These are phyloP conservation scores for Gobius niger DNA, from an alignment of 2,113 vertebrate species.

Conservation along the genomic window DNA sequence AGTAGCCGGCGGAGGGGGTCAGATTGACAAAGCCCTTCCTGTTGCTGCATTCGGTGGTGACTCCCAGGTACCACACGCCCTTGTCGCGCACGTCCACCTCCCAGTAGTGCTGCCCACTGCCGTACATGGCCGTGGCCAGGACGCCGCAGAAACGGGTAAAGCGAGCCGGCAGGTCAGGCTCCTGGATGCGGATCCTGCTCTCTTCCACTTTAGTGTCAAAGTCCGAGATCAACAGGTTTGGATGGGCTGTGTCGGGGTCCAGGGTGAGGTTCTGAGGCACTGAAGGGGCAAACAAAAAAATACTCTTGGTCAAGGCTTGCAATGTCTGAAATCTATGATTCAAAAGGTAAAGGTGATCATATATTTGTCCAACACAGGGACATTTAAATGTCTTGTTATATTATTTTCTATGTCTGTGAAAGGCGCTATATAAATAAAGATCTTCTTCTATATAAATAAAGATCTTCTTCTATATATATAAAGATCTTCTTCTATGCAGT, in stretches of 20 bases:
- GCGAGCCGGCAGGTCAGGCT: slow-evolving; percentile 71
- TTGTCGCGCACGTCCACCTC: slow-evolving; percentile 81
- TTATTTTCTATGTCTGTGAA: too few species aligned
- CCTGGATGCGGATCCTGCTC: slow-evolving; percentile 65
- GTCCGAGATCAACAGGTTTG: slow-evolving; percentile 72
- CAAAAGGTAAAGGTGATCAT: not conserved
- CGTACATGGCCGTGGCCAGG: slow-evolving; percentile 75
- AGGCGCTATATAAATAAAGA: too few species aligned
- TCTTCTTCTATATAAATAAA: too few species aligned
- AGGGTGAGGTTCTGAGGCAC: slow-evolving; percentile 81
- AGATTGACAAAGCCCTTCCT: slow-evolving; percentile 79
- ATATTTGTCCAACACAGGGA: too few species aligned
- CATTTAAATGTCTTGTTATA: too few species aligned
- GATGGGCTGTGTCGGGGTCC: slow-evolving; percentile 78
- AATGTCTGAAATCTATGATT: not conserved
- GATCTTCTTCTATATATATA: too few species aligned
- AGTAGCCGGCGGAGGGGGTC: slow-evolving; percentile 74
- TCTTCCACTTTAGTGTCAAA: slow-evolving; percentile 80
- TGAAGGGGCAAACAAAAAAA: slow-evolving; percentile 10
- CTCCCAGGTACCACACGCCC: slow-evolving; percentile 81
- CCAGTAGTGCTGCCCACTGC: slow-evolving; percentile 80
- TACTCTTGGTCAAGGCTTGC: not conserved
- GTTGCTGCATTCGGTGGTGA: slow-evolving; percentile 78
- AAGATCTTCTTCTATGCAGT: too few species aligned
- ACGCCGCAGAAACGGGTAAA: slow-evolving; percentile 79